These are phyloP conservation scores for Gymnoscelis rufifasciata DNA, from an alignment of 2,888 invertebrate species.

Conservation along the genomic window DNA sequence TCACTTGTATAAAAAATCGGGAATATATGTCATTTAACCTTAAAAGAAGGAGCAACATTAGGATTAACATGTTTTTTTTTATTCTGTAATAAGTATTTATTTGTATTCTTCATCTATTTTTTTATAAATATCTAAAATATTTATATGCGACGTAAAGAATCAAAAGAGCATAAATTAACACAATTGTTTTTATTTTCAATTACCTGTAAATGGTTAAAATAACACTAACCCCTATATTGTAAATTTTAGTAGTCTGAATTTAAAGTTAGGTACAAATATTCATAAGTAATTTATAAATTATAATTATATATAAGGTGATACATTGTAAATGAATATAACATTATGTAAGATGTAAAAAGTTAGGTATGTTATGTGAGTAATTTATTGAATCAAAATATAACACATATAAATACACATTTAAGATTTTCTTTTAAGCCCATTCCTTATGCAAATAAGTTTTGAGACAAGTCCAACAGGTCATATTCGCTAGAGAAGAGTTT, in stretches of 20 bases:
- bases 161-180: too few relatives aligned
- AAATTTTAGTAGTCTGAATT: slow-evolving; percentile 48
- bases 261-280: slow-evolving; percentile 68
- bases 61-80: too few relatives aligned
- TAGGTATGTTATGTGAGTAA: slow-evolving; percentile 74
- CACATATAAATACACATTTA: slow-evolving; percentile 51
- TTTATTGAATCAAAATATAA: slow-evolving; percentile 78
- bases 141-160: too few relatives aligned
- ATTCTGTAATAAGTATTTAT: too few relatives aligned
- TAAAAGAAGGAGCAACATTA: too few relatives aligned
- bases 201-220: neutral
- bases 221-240: slow-evolving; percentile 23
- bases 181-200: neutral
- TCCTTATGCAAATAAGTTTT: too few relatives aligned
- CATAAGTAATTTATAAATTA: slow-evolving; percentile 58
- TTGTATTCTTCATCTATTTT: too few relatives aligned
- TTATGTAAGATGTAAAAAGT: slow-evolving; percentile 69
- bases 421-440: neutral
- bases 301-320: slow-evolving; percentile 52
- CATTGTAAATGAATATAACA: slow-evolving; percentile 61
- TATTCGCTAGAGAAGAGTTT: too few relatives aligned
- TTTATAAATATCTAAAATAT: too few relatives aligned
- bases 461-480: neutral
- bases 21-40: too few relatives aligned
- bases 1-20: too few relatives aligned